phyloP scores from a whole-genome alignment of 2,797 vertebrate genomes.

The Hemibagrus guttatus region DNA sequence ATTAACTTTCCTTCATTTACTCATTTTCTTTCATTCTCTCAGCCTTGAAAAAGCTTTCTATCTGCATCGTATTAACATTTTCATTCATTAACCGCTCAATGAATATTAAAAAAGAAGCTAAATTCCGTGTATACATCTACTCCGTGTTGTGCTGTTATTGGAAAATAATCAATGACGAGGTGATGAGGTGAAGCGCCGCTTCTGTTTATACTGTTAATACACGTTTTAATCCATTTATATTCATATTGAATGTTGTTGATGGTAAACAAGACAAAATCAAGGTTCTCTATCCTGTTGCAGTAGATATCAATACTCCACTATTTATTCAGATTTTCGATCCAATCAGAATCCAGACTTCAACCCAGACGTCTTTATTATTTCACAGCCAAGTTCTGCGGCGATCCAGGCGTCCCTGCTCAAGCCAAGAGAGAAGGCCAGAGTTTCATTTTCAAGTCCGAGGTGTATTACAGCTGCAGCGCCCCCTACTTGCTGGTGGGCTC shows the following conservation, averaged over 20 bases:
- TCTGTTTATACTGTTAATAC: too few species aligned
- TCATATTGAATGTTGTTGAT: neutral
- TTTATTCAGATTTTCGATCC: too few species aligned
- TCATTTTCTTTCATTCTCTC: neutral
- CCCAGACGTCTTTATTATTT: neutral
- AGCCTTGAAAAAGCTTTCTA: neutral
- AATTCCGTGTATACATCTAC: neutral
- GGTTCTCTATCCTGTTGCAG: too few species aligned
- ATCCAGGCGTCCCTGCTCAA: slow-evolving; percentile 85
- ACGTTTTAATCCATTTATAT: neutral
- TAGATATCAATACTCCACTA: too few species aligned
- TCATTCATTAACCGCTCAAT: neutral
- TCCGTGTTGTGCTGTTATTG: neutral
- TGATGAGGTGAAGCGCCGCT: neutral
- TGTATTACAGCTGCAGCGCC: slow-evolving; percentile 83
- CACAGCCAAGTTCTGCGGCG: slow-evolving; percentile 94
- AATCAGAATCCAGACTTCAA: neutral
- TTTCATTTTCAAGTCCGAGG: slow-evolving; percentile 95
- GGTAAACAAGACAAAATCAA: neutral
- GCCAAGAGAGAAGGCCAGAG: slow-evolving; percentile 90
- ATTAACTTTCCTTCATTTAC: slow-evolving; percentile 15
- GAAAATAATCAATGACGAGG: neutral
- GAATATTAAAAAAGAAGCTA: too few species aligned
- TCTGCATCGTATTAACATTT: neutral
- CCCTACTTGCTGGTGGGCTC: slow-evolving; percentile 89